A percentile compares a stretch with the other conserved stretches of the same genome.
Evolutionary conservation across 2,888 invertebrate genomes (phyloP).

Genomic region (Thecocarcelia acutangulata): DNA sequence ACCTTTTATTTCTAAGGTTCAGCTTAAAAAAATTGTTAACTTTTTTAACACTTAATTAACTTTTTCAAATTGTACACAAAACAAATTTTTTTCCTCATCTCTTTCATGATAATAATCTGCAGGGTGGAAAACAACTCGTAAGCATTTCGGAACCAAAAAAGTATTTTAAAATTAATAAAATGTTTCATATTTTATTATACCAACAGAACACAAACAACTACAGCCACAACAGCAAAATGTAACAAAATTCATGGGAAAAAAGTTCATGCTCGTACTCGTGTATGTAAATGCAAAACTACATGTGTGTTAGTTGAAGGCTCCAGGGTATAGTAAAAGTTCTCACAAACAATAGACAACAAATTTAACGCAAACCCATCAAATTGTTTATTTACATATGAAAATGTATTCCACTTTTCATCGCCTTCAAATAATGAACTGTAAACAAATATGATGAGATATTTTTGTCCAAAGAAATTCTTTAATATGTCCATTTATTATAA

Average conservation of each 20-base stretch:
- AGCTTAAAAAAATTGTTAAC: no score
- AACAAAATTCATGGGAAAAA: no score
- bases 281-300: neutral
- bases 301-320: neutral
- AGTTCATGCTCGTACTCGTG: neutral
- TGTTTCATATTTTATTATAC: neutral
- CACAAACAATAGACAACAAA: neutral
- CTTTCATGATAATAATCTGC: no score
- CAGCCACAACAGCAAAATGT: no score
- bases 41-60: no score
- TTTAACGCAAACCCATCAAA: slow-evolving; percentile 28
- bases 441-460: neutral
- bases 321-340: slow-evolving; percentile 24
- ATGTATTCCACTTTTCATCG: slow-evolving; percentile 4
- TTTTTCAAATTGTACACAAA: no score
- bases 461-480: neutral
- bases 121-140: no score
- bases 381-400: slow-evolving; percentile 32
- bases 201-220: no score
- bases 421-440: neutral
- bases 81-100: no score
- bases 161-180: neutral
- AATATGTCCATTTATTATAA: neutral
- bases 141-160: no score
- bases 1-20: no score